Evolutionary conservation across 2,797 vertebrate genomes (phyloP), one percentile per base, ranked within the genome.

Genomic region (Oophaga sylvatica): DNA sequence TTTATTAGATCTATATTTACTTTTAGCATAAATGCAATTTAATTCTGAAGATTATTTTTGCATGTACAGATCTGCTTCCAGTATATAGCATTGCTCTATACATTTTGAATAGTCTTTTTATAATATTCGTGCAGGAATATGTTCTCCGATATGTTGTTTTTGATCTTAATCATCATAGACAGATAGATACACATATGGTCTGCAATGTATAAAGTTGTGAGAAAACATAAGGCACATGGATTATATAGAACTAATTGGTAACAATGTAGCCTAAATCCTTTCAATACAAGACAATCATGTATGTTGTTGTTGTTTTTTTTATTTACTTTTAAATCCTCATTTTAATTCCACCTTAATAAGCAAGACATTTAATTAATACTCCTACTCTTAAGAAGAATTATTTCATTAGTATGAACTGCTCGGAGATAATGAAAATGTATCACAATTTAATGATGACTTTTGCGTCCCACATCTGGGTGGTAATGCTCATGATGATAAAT

Each of bases 371-470:
- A 26, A 22, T 20, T 62, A 45, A 81, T 62, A 26, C n/a, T 20
- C 11, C 1, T 17, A 31, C n/a, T 67, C 63, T 81, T 81, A 6
- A 67, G 48, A 9, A 26, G 35, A 67, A 45, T 16, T n/a, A 56
- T 56, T 53, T 48, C 17, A 70, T 2, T 29, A 57, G 48, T 57
- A 5, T 70, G 22, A 35, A 83, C 29, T 57, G 81, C 67, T 20
- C 35, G 45, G 20, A 31, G 35, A 59, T 59, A 83, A 83, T 71
- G 48, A 83, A 71, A 53, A 29, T 57, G 29, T 17, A 71, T 80
- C 31, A 80, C 59, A 59, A 79, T 79, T 26, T 79, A 79, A 79
- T 56, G 29, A 82, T 9, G 16, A 31, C 9, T 29, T 57, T 59
- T 83, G 67, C 71, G 53, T 67, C 12, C 81, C 56, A 35, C 20